Conservation (phyloP, 2,888 invertebrate species). For the Dugesia japonica region DNA sequence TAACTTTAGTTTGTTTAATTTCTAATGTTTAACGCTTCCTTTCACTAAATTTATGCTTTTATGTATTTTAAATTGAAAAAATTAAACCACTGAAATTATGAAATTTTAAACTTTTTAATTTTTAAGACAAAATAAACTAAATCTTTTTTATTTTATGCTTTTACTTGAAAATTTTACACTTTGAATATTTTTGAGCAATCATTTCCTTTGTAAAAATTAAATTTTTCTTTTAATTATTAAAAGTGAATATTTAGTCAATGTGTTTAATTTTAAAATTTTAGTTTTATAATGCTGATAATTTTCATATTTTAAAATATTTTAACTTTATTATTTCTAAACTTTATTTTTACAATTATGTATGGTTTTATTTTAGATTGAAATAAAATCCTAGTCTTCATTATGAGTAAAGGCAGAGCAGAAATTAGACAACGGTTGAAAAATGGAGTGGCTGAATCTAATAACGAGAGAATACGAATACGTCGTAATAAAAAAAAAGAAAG, state of each 20-base stretch:
- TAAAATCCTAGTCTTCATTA: background rate
- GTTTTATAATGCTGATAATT: background rate
- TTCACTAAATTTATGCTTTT: no score
- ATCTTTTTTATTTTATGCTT: no score
- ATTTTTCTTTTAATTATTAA: background rate
- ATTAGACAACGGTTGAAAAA: conserved; percentile 17
- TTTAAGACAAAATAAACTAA: no score
- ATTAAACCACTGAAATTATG: no score
- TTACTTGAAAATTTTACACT: no score
- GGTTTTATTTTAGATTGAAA: background rate
- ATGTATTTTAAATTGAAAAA: no score
- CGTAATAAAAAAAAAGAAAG: background rate
- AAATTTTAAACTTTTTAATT: no score
- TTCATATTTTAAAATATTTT: background rate
- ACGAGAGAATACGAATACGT: conserved; percentile 8
- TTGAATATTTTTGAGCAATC: no score
- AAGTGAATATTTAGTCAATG: conserved; percentile 3
- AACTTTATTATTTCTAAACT: background rate
- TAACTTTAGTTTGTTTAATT: no score
- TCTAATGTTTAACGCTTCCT: no score
- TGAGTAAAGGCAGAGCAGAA: conserved; percentile 28
- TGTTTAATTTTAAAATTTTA: background rate
- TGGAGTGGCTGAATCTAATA: background rate
- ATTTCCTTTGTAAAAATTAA: no score
- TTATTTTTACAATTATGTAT: no score